Evolutionary conservation across 2,888 invertebrate species (phyloP).

Genomic region (Limnephilus auricula): DNA sequence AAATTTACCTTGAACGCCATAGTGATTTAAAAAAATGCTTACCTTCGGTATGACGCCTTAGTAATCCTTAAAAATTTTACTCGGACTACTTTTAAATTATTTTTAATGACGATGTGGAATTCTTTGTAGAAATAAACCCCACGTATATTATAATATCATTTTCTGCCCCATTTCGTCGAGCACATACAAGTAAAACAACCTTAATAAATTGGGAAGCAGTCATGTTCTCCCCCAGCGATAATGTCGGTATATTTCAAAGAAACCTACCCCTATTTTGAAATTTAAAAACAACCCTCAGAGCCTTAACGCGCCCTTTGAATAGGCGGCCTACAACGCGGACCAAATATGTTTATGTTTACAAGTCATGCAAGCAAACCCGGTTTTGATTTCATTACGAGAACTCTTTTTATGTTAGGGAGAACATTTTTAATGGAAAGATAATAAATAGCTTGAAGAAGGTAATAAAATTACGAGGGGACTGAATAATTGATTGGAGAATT

Average conservation of each 20-base stretch:
- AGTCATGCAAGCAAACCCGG: slow-evolving; percentile 26
- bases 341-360: slow-evolving; percentile 15
- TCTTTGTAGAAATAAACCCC: neutral
- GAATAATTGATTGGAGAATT: neutral
- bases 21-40: neutral
- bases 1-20: neutral
- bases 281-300: slow-evolving; percentile 24
- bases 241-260: slow-evolving; percentile 31
- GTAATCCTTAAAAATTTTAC: neutral
- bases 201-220: slow-evolving; percentile 10
- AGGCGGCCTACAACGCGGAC: neutral
- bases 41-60: neutral
- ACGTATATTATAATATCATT: neutral
- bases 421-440: neutral
- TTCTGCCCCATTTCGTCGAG: neutral
- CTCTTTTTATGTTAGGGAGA: neutral
- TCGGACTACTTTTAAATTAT: neutral
- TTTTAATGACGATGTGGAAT: neutral
- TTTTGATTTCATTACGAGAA: slow-evolving; percentile 20
- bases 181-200: neutral
- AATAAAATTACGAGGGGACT: neutral
- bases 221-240: slow-evolving; percentile 27
- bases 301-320: slow-evolving; percentile 24
- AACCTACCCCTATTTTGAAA: slow-evolving; percentile 33
- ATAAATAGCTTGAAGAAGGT: neutral